Percentiles rank a stretch among this genome's conserved stretches.
Conservation (phyloP, 2,113 vertebrate genomes). For the Empidonax alnorum region DNA sequence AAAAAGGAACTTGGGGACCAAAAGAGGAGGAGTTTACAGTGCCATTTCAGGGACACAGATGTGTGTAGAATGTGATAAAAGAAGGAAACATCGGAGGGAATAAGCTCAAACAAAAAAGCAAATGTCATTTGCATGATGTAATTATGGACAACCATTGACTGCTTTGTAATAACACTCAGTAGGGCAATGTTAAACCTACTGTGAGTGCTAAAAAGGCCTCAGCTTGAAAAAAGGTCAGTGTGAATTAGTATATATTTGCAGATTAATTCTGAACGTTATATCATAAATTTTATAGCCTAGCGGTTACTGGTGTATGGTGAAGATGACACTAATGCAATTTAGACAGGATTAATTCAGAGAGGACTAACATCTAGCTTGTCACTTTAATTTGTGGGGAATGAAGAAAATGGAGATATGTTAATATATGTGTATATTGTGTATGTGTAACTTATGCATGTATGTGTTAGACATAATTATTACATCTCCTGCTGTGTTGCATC, state of each 20-base stretch:
- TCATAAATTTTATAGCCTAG: slow-evolving; percentile 78
- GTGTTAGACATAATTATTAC: not conserved
- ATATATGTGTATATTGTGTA: slow-evolving; percentile 3
- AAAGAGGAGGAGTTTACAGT: slow-evolving; percentile 73
- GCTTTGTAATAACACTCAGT: slow-evolving; percentile 81
- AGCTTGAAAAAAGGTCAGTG: slow-evolving; percentile 84
- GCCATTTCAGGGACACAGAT: slow-evolving; percentile 81
- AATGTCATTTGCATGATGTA: slow-evolving; percentile 90
- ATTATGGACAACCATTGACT: slow-evolving; percentile 82
- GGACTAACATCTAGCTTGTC: slow-evolving; percentile 37
- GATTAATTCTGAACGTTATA: slow-evolving; percentile 82
- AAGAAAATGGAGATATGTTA: slow-evolving; percentile 35
- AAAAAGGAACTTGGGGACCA: slow-evolving; percentile 77
- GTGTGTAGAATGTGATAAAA: slow-evolving; percentile 85
- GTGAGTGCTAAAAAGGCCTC: slow-evolving; percentile 81
- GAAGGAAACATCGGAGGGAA: slow-evolving; percentile 84
- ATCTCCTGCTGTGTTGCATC: not conserved
- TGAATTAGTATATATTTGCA: slow-evolving; percentile 85
- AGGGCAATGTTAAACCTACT: slow-evolving; percentile 83
- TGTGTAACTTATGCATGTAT: not conserved
- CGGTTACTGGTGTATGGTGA: slow-evolving; percentile 47
- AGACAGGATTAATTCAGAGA: slow-evolving; percentile 56
- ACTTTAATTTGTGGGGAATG: slow-evolving; percentile 61
- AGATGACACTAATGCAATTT: slow-evolving; percentile 73
- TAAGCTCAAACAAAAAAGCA: slow-evolving; percentile 86